These are phyloP conservation scores for Melanaphis sacchari DNA, from an alignment of 1,140 invertebrate species.

Conservation along the genomic window DNA sequence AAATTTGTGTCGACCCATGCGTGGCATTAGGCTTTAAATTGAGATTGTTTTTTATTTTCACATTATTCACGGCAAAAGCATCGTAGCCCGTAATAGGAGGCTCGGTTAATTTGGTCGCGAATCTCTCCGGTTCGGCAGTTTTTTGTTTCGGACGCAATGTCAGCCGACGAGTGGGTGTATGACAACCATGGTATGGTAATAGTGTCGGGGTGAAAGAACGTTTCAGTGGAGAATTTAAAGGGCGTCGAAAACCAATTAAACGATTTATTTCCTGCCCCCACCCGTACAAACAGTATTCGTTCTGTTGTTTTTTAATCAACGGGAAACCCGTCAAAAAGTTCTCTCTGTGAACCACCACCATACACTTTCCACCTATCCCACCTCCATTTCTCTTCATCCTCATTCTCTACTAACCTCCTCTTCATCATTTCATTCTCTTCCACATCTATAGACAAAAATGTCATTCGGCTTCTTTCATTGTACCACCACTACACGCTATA, in stretches of 20 bases:
- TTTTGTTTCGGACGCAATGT: not conserved
- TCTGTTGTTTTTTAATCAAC: constrained; percentile 47
- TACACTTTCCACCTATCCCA: not conserved
- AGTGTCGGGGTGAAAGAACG: not conserved
- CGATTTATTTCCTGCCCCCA: not conserved
- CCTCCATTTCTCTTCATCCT: no score
- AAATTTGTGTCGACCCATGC: not conserved
- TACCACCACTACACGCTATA: not conserved
- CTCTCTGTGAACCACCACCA: not conserved
- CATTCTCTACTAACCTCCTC: no score
- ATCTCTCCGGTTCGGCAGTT: not conserved
- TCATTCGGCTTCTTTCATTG: not conserved
- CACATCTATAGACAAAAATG: not conserved
- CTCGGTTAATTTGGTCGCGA: not conserved
- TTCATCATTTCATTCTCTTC: not conserved
- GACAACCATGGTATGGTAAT: not conserved
- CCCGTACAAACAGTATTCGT: not conserved
- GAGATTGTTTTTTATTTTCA: not conserved
- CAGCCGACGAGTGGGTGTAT: not conserved
- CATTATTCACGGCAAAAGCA: not conserved
- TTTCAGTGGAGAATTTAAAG: constrained; percentile 2
- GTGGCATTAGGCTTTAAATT: not conserved
- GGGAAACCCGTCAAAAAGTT: constrained; percentile 34
- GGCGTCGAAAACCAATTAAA: constrained; percentile 45
- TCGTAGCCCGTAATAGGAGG: not conserved